phyloP scores from a whole-genome alignment of 2,113 vertebrate species.

The Cygnus buccinator region DNA sequence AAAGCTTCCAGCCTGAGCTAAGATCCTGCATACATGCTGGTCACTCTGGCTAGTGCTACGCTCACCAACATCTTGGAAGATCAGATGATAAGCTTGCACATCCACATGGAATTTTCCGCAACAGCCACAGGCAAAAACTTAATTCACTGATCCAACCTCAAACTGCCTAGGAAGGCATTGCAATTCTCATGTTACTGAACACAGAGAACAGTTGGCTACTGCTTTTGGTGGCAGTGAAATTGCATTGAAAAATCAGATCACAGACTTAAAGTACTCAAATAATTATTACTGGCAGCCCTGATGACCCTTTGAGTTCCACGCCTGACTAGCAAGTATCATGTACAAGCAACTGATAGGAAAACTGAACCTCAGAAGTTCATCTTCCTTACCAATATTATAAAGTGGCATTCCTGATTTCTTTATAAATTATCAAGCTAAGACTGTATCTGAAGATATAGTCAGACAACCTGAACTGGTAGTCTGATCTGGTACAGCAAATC shows the following conservation, averaged over 20 bases:
- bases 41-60: not conserved
- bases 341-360: not conserved
- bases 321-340: not conserved
- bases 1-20: not conserved
- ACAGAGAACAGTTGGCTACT: conserved; percentile 6
- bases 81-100: conserved; percentile 33
- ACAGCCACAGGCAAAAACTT: conserved; percentile 12
- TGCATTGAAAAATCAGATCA: not conserved
- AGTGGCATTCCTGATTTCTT: not conserved
- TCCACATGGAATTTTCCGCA: conserved; percentile 41
- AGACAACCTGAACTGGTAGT: not conserved
- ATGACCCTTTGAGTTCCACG: not conserved
- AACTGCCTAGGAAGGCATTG: conserved; percentile 27
- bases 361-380: not conserved
- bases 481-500: not conserved
- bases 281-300: not conserved
- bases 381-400: not conserved
- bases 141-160: conserved; percentile 38
- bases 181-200: not conserved
- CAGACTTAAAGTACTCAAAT: not conserved
- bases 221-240: not conserved
- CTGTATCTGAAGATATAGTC: not conserved
- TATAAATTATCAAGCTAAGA: not conserved
- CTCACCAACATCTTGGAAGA: conserved; percentile 11
- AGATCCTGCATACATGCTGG: not conserved